Evolutionary conservation across 2,113 vertebrate species (phyloP).

Genomic region (Aramus guarauna): DNA sequence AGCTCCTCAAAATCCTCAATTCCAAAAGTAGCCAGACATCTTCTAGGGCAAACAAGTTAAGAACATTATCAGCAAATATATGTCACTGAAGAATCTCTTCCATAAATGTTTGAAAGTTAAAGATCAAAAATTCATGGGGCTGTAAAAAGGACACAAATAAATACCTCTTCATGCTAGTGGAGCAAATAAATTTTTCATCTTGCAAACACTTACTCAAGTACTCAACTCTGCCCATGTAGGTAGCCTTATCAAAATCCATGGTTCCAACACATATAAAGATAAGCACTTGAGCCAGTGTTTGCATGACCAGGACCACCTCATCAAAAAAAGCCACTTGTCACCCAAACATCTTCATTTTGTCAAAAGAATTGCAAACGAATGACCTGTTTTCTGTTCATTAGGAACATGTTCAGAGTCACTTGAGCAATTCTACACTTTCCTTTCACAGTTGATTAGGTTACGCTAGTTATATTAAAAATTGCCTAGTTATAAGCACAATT

Average conservation of each 20-base stretch:
- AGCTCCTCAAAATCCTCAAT: not conserved
- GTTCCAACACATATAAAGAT: not conserved
- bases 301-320: not conserved
- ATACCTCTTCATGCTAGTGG: not conserved
- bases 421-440: not conserved
- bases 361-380: not conserved
- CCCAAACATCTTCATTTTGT: not conserved
- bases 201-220: not conserved
- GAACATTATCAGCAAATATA: not conserved
- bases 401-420: not conserved
- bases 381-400: not conserved
- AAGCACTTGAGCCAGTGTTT: not conserved
- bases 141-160: slow-evolving; percentile 17
- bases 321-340: not conserved
- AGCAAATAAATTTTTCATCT: not conserved
- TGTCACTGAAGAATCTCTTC: not conserved
- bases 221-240: not conserved
- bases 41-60: not conserved
- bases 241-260: not conserved
- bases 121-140: slow-evolving; percentile 16
- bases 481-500: not conserved
- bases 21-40: not conserved
- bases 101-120: slow-evolving; percentile 20
- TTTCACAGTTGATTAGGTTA: not conserved
- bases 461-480: not conserved